phyloP scores from a whole-genome alignment of 2,888 invertebrate genomes.

The Diplolepis rosae region DNA sequence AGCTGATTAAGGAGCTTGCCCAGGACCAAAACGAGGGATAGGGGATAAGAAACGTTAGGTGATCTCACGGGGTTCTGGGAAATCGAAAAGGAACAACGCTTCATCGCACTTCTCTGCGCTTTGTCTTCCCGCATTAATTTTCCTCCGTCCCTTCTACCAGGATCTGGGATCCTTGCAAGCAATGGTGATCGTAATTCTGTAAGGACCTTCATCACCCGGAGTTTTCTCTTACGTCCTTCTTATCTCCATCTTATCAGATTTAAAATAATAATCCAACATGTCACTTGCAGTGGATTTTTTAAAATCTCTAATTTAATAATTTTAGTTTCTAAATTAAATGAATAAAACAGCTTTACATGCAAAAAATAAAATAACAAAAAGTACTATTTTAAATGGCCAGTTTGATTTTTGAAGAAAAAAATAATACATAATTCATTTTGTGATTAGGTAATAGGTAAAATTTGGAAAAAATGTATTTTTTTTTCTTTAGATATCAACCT shows the following conservation, averaged over 20 bases:
- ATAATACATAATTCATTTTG: too few relatives aligned
- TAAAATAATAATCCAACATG: slow-evolving; percentile 9
- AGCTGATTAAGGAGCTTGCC: slow-evolving; percentile 57
- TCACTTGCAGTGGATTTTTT: too few relatives aligned
- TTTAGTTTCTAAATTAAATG: too few relatives aligned
- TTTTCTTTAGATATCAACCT: too few relatives aligned
- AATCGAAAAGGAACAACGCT: slow-evolving; percentile 28
- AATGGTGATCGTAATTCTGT: slow-evolving; percentile 22
- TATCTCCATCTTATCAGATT: neutral
- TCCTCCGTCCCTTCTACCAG: slow-evolving; percentile 11
- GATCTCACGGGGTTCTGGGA: slow-evolving; percentile 13
- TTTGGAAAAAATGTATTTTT: too few relatives aligned
- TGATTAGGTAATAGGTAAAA: too few relatives aligned
- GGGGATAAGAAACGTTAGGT: slow-evolving; percentile 4
- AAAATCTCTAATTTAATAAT: too few relatives aligned
- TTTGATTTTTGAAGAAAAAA: too few relatives aligned
- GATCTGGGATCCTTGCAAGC: slow-evolving; percentile 7
- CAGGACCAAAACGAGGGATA: slow-evolving; percentile 30
- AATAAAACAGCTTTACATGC: too few relatives aligned
- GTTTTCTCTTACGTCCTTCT: slow-evolving; percentile 9
- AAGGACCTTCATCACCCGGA: neutral
- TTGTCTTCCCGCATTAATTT: slow-evolving; percentile 29
- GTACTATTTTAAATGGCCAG: too few relatives aligned
- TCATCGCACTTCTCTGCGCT: slow-evolving; percentile 31
- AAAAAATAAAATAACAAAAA: too few relatives aligned